A percentile compares a stretch with the other conserved stretches of the same genome.
These are phyloP conservation scores for Ophthalmolycus amberensis DNA, from an alignment of 2,113 vertebrate genomes.

Conservation along the genomic window DNA sequence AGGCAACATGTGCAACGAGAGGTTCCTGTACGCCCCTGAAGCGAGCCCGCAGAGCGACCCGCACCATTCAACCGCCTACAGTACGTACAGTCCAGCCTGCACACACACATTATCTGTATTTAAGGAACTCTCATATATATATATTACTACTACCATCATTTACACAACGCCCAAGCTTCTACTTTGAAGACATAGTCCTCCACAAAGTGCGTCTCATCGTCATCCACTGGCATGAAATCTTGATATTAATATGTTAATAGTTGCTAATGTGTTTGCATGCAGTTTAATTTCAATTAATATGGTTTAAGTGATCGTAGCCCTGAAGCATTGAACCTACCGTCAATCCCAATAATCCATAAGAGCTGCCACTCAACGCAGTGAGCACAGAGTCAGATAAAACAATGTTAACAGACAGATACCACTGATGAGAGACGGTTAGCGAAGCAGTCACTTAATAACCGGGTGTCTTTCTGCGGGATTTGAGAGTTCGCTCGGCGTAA, in stretches of 20 bases:
- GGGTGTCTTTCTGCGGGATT: background rate
- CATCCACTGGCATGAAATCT: background rate
- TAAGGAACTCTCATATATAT: too few species aligned
- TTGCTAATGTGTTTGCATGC: background rate
- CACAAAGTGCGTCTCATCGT: background rate
- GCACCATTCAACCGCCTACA: slow-evolving; percentile 76
- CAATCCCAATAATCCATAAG: background rate
- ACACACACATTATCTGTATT: background rate
- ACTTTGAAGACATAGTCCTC: background rate
- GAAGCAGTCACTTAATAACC: background rate
- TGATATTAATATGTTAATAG: background rate
- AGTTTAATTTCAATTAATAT: background rate
- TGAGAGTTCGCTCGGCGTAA: background rate
- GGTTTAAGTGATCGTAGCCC: background rate
- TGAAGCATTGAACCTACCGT: background rate
- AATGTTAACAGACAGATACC: background rate
- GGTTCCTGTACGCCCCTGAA: slow-evolving; percentile 92
- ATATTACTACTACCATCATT: background rate
- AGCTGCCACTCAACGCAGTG: background rate
- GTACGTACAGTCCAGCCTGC: slow-evolving; percentile 58
- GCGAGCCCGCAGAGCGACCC: slow-evolving; percentile 87
- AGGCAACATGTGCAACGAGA: slow-evolving; percentile 97
- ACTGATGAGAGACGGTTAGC: background rate
- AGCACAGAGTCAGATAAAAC: background rate
- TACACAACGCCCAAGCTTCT: slow-evolving; percentile 4